Conservation (phyloP, 2,113 vertebrate species). For the Caretta caretta region DNA sequence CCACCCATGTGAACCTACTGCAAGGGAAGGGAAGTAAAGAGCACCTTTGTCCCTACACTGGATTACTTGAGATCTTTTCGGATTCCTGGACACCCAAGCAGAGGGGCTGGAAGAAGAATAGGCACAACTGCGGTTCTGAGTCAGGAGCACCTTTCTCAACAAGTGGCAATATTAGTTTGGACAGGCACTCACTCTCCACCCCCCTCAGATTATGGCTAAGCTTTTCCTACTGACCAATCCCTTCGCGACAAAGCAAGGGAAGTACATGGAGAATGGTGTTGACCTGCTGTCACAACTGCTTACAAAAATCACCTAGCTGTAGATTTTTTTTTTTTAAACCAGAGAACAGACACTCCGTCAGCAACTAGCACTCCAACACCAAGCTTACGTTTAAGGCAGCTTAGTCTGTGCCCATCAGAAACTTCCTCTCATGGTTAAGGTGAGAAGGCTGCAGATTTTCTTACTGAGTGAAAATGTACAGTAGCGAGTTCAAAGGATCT, state of each 20-base stretch:
- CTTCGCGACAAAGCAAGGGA: background rate
- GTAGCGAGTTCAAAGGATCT: background rate
- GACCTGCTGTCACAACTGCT: background rate
- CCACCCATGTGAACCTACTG: background rate
- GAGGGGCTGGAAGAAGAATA: accelerated
- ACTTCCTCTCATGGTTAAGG: accelerated
- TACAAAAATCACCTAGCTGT: background rate
- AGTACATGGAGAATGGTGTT: background rate
- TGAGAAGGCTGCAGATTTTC: accelerated
- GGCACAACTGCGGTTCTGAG: background rate
- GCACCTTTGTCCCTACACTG: background rate
- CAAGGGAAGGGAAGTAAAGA: background rate
- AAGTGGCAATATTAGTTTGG: background rate
- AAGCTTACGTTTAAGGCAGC: accelerated
- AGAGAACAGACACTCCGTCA: background rate
- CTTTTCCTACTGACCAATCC: background rate
- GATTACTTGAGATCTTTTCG: background rate
- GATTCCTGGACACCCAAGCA: background rate
- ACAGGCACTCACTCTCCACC: background rate
- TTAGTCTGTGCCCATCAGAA: accelerated
- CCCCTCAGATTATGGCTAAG: background rate
- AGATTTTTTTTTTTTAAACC: background rate
- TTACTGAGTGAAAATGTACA: background rate
- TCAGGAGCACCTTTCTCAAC: accelerated
- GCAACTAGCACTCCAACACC: background rate